phyloP scores from a whole-genome alignment of 2,113 vertebrate genomes.

The Thunnus maccoyii region DNA sequence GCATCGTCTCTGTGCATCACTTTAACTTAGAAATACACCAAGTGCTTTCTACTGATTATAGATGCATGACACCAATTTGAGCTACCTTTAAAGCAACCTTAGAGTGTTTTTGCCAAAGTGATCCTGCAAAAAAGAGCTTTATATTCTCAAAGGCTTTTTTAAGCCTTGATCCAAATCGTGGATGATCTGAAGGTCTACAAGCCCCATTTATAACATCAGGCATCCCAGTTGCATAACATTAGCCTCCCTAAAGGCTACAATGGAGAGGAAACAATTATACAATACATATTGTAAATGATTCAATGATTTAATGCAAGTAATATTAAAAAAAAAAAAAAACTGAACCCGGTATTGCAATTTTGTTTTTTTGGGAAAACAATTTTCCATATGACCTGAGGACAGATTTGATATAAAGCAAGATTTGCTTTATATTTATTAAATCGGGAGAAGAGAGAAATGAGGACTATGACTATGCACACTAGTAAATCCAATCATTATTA shows the following conservation, averaged over 20 bases:
- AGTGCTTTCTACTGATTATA: conserved; percentile 9
- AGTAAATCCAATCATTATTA: background rate
- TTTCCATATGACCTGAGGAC: background rate
- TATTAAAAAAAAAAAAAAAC: no score
- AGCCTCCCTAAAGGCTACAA: background rate
- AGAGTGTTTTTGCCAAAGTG: background rate
- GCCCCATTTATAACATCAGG: background rate
- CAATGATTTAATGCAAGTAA: no score
- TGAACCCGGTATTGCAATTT: background rate
- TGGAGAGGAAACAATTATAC: background rate
- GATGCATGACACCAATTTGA: conserved; percentile 12
- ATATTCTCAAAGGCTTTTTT: background rate
- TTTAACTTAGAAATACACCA: conserved; percentile 1
- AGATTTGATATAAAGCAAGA: no score
- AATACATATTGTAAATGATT: background rate
- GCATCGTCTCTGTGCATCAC: conserved; percentile 5
- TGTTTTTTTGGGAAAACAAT: background rate
- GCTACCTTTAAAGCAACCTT: background rate
- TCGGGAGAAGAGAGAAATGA: background rate
- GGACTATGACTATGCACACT: no score
- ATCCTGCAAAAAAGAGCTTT: background rate
- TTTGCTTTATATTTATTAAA: background rate
- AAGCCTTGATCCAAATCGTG: background rate
- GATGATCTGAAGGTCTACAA: background rate
- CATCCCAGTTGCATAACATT: background rate